Evolutionary conservation across 1,140 invertebrate genomes (phyloP).

Genomic region (Drosophila aff.): DNA sequence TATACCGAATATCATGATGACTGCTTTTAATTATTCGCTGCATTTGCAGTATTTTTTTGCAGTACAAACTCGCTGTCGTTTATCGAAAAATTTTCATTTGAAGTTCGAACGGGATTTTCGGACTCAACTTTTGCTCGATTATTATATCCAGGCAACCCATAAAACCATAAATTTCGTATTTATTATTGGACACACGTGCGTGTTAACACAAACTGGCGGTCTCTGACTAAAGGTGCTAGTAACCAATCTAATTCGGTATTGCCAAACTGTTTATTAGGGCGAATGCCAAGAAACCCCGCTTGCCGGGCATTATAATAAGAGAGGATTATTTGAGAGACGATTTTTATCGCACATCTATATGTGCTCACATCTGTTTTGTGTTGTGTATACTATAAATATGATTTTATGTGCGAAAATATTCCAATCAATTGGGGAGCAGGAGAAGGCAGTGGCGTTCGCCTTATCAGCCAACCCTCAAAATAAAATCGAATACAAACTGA

Average conservation of each 20-base stretch:
- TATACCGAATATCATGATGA: constrained; percentile 14
- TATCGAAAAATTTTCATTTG: constrained; percentile 26
- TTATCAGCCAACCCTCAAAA: constrained; percentile 63
- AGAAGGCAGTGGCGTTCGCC: constrained; percentile 14
- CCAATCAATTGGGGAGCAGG: constrained; percentile 17
- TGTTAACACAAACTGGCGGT: not conserved
- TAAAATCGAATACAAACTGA: constrained; percentile 33
- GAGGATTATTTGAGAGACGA: constrained; percentile 35
- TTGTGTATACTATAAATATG: constrained; percentile 56
- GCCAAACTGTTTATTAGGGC: constrained; percentile 11
- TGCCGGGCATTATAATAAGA: constrained; percentile 25
- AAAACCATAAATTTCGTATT: constrained; percentile 54
- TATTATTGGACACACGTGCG: constrained; percentile 36
- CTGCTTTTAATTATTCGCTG: constrained; percentile 1
- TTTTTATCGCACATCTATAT: constrained; percentile 42
- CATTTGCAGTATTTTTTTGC: constrained; percentile 4
- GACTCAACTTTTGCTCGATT: constrained; percentile 27
- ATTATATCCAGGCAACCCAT: constrained; percentile 33
- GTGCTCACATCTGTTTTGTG: not conserved
- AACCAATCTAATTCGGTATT: constrained; percentile 33
- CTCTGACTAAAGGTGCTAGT: constrained; percentile 31
- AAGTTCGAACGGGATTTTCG: constrained; percentile 22
- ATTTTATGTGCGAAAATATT: constrained; percentile 61
- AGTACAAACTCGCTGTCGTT: not conserved
- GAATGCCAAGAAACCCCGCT: not conserved